These are phyloP conservation scores for Brachypalpus laphriformis DNA, from an alignment of 2,888 invertebrate species.

Conservation along the genomic window DNA sequence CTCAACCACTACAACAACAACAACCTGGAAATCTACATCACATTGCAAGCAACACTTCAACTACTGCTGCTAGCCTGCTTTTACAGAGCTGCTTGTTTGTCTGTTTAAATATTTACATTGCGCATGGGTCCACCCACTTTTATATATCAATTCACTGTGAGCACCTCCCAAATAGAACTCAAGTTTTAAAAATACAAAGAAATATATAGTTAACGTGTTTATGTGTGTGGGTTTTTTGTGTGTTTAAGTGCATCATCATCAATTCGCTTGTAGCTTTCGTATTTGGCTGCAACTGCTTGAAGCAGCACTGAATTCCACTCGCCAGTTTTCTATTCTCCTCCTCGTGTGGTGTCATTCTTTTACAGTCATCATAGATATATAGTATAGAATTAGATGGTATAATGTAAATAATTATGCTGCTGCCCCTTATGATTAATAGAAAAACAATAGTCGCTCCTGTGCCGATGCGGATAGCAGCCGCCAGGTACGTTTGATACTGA, in stretches of 20 bases:
- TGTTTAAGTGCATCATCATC: constrained; percentile 56
- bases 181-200: constrained; percentile 34
- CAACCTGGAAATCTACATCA: constrained; percentile 65
- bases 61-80: constrained; percentile 12
- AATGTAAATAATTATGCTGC: constrained; percentile 45
- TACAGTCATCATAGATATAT: constrained; percentile 58
- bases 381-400: constrained; percentile 48
- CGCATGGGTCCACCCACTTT: constrained; percentile 7
- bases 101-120: constrained; percentile 46
- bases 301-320: constrained; percentile 38
- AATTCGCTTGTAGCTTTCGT: constrained; percentile 32
- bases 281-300: neutral
- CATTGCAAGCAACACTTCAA: constrained; percentile 57
- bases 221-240: constrained; percentile 11
- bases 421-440: constrained; percentile 85
- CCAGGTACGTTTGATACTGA: constrained; percentile 95
- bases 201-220: constrained; percentile 36
- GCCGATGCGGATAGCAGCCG: constrained; percentile 92
- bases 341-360: constrained; percentile 38
- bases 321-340: constrained; percentile 42
- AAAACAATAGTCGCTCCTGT: constrained; percentile 93
- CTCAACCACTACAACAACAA: constrained; percentile 43
- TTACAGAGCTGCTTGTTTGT: constrained; percentile 1
- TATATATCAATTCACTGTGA: constrained; percentile 43
- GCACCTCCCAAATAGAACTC: constrained; percentile 64